Evolutionary conservation across 2,113 vertebrate genomes (phyloP), one percentile per base, ranked within the genome.

Genomic region (Crotophaga sulcirostris): DNA sequence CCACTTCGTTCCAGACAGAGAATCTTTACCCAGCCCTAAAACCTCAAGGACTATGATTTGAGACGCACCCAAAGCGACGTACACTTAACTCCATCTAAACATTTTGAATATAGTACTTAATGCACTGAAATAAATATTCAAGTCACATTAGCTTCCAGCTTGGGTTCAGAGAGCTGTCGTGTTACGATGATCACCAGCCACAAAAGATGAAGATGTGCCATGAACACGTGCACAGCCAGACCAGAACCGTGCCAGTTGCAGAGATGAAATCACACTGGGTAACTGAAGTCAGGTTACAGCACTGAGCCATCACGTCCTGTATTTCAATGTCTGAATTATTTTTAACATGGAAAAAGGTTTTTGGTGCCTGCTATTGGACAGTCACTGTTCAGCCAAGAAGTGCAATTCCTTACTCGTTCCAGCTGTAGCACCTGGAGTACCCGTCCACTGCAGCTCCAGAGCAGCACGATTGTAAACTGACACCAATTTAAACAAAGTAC

Each of bases 241-340:
- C 34, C 3, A 62, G 74, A 55, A 47, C 54, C 10, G 19, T 12
- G 20, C 26, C 24, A 20, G 0, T 0, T 2, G 21, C 1, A 21
- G 17, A 55, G 34, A 40, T 25, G 21, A 25, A 56, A 79, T 16
- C 33, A 29, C 3, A 28, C 4, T 0, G 0, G 40, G 38, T 67
- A 60, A 7, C 0, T 1, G n/a, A 26, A 38, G 36, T 54, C 19
- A 28, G 6, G 7, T 3, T 40, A 76, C 63, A 90, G 38, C 36
- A 51, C 16, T 23, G 12, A 34, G 28, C 42, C 52, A 47, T 24
- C 36, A 13, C 1, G 49, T 3, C 25, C 45, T 74, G 29, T 18
- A 56, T 16, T 72, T 47, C 47, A 64, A 26, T 11, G 56, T 14
- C 49, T 23, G 23, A 49, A 19, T 74, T 21, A 64, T 20, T 79